Evolutionary conservation across 2,888 invertebrate species (phyloP).

Genomic region (Acanthosoma haemorrhoidale): DNA sequence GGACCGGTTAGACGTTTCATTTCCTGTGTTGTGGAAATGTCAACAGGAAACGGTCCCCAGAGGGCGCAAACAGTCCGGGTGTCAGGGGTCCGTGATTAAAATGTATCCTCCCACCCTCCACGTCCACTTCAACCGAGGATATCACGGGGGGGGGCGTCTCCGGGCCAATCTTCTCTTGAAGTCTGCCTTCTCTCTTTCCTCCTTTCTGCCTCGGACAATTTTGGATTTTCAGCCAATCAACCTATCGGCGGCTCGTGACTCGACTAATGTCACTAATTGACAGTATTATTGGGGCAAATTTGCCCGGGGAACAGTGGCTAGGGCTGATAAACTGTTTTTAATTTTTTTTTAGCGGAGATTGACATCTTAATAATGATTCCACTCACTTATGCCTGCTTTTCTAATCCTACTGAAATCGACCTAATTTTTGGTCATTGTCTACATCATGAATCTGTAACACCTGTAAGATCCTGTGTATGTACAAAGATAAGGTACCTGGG

Average conservation of each 20-base stretch:
- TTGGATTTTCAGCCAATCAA: too few species aligned
- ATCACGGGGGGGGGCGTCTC: background rate
- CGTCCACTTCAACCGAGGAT: background rate
- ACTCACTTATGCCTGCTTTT: too few species aligned
- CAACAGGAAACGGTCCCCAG: slow-evolving; percentile 32
- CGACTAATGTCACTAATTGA: background rate
- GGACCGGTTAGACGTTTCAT: slow-evolving; percentile 32
- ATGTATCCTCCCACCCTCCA: slow-evolving; percentile 11
- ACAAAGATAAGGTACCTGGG: too few species aligned
- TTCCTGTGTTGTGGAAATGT: slow-evolving; percentile 36
- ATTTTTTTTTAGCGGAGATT: too few species aligned
- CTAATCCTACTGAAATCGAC: too few species aligned
- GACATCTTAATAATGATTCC: too few species aligned
- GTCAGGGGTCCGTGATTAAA: slow-evolving; percentile 15
- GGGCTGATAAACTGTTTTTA: too few species aligned
- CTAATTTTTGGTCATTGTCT: too few species aligned
- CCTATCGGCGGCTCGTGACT: background rate
- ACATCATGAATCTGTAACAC: too few species aligned
- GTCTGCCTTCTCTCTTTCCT: background rate
- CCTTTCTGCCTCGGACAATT: background rate
- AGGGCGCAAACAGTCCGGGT: slow-evolving; percentile 6
- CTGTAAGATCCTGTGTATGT: too few species aligned
- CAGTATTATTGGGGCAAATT: too few species aligned
- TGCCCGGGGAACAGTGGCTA: too few species aligned
- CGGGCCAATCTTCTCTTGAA: background rate